phyloP scores from a whole-genome alignment of 2,113 vertebrate species.

The Sterna hirundo region DNA sequence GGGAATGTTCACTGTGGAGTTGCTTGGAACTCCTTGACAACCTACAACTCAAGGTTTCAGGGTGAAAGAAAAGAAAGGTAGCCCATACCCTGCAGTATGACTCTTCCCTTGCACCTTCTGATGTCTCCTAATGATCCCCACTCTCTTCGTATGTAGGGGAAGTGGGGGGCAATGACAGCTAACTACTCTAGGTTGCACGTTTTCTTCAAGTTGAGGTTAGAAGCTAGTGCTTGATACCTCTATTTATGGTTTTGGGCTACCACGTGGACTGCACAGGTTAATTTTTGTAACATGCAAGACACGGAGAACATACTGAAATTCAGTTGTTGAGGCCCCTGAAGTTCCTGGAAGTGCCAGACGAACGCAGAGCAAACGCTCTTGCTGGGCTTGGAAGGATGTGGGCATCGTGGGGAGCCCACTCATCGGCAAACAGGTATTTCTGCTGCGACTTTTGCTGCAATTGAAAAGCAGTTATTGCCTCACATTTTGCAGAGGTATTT shows the following conservation, averaged over 20 bases:
- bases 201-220: neutral
- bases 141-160: neutral
- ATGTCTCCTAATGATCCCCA: neutral
- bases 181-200: fast-evolving
- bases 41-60: neutral
- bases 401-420: fast-evolving
- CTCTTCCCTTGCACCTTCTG: neutral
- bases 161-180: neutral
- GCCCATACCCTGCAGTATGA: neutral
- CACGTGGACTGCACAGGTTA: fast-evolving
- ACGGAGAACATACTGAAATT: neutral
- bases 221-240: neutral
- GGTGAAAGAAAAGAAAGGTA: neutral
- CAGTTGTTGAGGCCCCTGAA: neutral
- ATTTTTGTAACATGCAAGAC: neutral
- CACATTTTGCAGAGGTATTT: neutral
- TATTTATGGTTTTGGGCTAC: neutral
- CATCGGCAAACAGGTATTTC: neutral
- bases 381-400: neutral
- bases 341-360: neutral
- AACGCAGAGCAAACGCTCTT: neutral
- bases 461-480: neutral
- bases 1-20: neutral
- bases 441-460: neutral
- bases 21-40: neutral